Base-by-base conservation (phyloP, 2,888 invertebrate species). In the Sphinx pinastri region DNA sequence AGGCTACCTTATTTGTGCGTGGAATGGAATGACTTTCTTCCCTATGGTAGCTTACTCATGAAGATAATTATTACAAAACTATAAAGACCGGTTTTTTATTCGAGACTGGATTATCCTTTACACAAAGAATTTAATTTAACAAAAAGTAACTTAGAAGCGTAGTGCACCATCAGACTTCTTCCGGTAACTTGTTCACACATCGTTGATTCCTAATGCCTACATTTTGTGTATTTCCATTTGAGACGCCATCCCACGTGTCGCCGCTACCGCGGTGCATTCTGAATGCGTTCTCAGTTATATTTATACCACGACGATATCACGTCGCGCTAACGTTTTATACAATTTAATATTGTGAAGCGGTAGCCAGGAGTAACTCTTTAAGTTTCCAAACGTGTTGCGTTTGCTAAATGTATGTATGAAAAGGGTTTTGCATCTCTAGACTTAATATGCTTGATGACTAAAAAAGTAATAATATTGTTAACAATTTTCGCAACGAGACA, bases 261-360 rank as follows among this genome's bases (percentile, higher is more conserved):
- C 11, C 47, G 60, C 60, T 60, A 6, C 19, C 63, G 49, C 63
- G 19, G 63, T 63, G 63, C 63, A 63, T 49, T 63, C 60, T 45
- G 60, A 60, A 60, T 60, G 60, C 47, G 60, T 47, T 16, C 63
- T 49, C 49, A 45, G 60, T 63, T 47, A 49, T 49, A 63, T 49
- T 47, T 49, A 12, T 55, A 63, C 19, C 13, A 19, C 13, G 12
- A 19, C 19, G 19, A 10, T 55, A 25, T 63, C 16, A 19, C 19
- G 47, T 19, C 47, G 47, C 63, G 12, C 49, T 49, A 47, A 47
- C 49, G 19, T 49, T 47, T 8, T 11, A 19, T 55, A 49, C 47
- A 63, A 49, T 63, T 63, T 10, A 60, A 16, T 60, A 47, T 16
- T 16, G 49, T 25, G 49, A 63, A 19, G 47, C 49, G 16, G 12